Evolutionary conservation across 2,888 invertebrate species (phyloP), one percentile per base, ranked within the genome.

Genomic region (Argyra leucocephala): DNA sequence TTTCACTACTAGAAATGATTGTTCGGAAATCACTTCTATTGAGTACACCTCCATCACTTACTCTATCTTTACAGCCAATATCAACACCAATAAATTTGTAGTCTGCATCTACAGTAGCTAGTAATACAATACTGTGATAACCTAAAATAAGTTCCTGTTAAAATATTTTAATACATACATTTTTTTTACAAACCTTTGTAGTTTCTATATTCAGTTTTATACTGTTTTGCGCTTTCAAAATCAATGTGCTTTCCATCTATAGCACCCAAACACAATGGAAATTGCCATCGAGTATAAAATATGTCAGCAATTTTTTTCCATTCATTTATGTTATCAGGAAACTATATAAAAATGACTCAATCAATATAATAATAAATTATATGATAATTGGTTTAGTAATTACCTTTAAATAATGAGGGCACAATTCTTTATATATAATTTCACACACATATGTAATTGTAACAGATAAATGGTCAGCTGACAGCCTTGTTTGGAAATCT

Each of bases 241-340:
- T 21, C 64, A 5, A 68, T 65, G 22, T 69, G 66, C 62, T 68
- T 67, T 2, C 68, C 68, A 61, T 70, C 68, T 9, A 69, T 31
- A 4, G 67, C 67, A 24, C 69, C 68, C 10, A 69, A 48, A 26
- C 67, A 69, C 22, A 67, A 62, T 12, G 66, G 66, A 60, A 68
- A 69, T 22, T 69, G 67, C 67, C 68, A 69, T 15, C 64, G 2
- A 61, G 36, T 48, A 7, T 58, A 37, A 12, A 37, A 37, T 5
- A 9, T 37, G 15, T 37, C 37, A 37, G 37, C 37, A 37, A 37
- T 37, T 37, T 3, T 37, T 37, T 37, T 12, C 37, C 37, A 37
- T 3, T 37, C 37, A 37, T 37, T 37, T 9, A 37, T 37, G 37
- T 3, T 37, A 3, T 37, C 22, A 15, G 58, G 58, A 58, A 58